Evolutionary conservation across 2,888 invertebrate genomes (phyloP).

Genomic region (Muschampia plurimacula): DNA sequence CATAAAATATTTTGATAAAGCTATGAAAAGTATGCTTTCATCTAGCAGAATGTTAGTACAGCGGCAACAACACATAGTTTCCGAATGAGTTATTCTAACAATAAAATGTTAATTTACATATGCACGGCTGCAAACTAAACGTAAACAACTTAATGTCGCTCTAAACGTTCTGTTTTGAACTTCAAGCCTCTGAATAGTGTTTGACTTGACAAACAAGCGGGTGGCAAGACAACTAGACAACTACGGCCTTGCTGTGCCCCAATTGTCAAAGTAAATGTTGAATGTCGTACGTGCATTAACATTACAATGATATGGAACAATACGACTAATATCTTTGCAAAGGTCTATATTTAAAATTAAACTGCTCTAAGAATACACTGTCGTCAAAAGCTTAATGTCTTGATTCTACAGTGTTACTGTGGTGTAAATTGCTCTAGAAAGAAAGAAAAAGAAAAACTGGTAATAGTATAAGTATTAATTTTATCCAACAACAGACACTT

Average conservation of each 20-base stretch:
- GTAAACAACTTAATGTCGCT: conserved; percentile 35
- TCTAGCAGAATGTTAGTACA: background rate
- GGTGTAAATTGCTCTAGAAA: background rate
- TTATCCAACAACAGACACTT: no score
- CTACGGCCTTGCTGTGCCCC: conserved; percentile 29
- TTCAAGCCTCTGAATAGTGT: conserved; percentile 32
- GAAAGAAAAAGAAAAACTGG: no score
- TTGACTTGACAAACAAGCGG: conserved; percentile 35
- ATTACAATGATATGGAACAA: conserved; percentile 19
- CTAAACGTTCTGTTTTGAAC: conserved; percentile 34
- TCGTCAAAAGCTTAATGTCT: background rate
- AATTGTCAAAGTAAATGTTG: conserved; percentile 23
- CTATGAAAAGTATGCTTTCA: background rate
- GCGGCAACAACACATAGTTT: conserved; percentile 8
- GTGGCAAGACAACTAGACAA: conserved; percentile 10
- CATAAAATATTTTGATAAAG: no score
- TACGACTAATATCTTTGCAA: conserved; percentile 6
- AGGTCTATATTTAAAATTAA: background rate
- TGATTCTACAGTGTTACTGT: background rate
- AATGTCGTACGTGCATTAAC: conserved; percentile 15
- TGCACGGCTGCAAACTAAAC: conserved; percentile 34
- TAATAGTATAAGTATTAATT: no score
- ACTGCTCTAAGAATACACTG: background rate
- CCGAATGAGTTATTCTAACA: conserved; percentile 12
- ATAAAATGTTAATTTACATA: conserved; percentile 33